A percentile compares a stretch with the other conserved stretches of the same genome.
These are phyloP conservation scores for Poeciliopsis retropinna DNA, from an alignment of 2,113 vertebrate genomes.

Conservation along the genomic window DNA sequence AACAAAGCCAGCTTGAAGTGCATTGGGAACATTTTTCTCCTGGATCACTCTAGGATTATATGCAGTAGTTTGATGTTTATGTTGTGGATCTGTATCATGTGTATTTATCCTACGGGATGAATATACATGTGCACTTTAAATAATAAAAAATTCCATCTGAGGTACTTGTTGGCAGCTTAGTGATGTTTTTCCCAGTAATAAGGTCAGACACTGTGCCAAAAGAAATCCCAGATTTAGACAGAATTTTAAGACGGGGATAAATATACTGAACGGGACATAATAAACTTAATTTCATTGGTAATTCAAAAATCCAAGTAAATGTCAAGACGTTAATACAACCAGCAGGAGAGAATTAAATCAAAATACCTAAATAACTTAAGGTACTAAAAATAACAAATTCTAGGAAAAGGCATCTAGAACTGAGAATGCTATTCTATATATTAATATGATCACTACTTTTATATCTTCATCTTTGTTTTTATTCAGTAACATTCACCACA, in stretches of 20 bases:
- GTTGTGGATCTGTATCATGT: neutral
- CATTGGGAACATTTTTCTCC: slow-evolving; percentile 42
- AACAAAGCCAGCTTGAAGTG: slow-evolving; percentile 35
- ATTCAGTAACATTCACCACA: slow-evolving; percentile 12
- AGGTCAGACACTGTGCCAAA: neutral
- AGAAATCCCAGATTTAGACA: neutral
- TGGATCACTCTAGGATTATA: slow-evolving; percentile 20
- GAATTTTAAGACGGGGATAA: neutral
- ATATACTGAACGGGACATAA: neutral
- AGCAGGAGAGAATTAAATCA: slow-evolving; percentile 36
- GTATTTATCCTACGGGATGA: neutral
- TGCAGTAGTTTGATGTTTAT: slow-evolving; percentile 11
- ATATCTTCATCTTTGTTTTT: slow-evolving; percentile 44
- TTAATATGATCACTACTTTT: slow-evolving; percentile 66
- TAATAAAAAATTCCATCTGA: neutral
- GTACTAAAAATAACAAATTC: slow-evolving; percentile 40
- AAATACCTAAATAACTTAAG: slow-evolving; percentile 40
- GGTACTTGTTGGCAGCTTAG: neutral
- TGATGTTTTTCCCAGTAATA: neutral
- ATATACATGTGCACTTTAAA: neutral
- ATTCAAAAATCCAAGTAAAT: slow-evolving; percentile 1
- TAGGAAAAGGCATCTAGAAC: slow-evolving; percentile 42
- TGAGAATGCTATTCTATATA: slow-evolving; percentile 44
- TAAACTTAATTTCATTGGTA: neutral
- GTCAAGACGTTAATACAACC: neutral